Percentiles rank a stretch among this genome's conserved stretches.
phyloP scores from a whole-genome alignment of 2,797 vertebrate species.

The Molossus molossus region DNA sequence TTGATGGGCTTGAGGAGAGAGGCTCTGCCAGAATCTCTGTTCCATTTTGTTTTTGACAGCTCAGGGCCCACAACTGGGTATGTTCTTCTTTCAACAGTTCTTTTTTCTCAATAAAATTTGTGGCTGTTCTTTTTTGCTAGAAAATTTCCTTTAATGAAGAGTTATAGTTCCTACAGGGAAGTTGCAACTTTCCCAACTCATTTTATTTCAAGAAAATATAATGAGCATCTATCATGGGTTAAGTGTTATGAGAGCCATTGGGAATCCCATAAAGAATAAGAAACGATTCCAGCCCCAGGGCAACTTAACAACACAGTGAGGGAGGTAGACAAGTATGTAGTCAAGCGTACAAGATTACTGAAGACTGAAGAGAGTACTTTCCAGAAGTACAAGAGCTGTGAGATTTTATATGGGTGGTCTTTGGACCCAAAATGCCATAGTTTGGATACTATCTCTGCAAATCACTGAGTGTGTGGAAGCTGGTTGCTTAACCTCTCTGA shows the following conservation, averaged over 20 bases:
- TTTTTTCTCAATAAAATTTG: constrained; percentile 62
- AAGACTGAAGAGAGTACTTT: constrained; percentile 13
- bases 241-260: constrained; percentile 32
- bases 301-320: background rate
- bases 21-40: constrained; percentile 50
- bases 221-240: constrained; percentile 57
- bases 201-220: constrained; percentile 73
- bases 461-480: background rate
- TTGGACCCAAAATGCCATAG: background rate
- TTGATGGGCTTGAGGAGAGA: background rate
- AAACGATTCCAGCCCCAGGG: background rate
- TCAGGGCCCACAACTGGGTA: background rate
- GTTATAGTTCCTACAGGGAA: background rate
- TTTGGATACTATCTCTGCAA: background rate
- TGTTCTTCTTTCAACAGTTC: constrained; percentile 59
- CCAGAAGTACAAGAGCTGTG: background rate
- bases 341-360: background rate
- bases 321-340: background rate
- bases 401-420: background rate
- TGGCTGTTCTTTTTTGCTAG: constrained; percentile 54
- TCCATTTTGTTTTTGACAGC: constrained; percentile 61
- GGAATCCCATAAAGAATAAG: constrained; percentile 45
- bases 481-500: background rate
- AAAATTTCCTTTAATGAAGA: constrained; percentile 64
- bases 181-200: constrained; percentile 52